Evolutionary conservation across 2,113 vertebrate genomes (phyloP), one percentile per base, ranked within the genome.

Genomic region (Larimichthys crocea): DNA sequence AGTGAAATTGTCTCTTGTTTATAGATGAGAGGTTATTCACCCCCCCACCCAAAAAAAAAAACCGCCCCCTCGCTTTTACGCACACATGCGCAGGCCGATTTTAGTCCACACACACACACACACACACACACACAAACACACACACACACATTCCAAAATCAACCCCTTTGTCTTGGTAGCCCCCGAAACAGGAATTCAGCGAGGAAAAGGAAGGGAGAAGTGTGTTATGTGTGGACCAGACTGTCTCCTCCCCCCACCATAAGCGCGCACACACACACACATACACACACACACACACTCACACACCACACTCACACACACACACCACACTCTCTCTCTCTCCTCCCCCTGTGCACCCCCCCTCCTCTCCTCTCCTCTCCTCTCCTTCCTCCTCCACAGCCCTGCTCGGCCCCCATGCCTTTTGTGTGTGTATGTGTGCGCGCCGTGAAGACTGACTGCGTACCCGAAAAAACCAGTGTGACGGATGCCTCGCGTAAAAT

Each of bases 211-310:
- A 59, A n/a, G 52, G 31, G 66, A 63, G 60, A 56, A 67, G 65
- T 56, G 80, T 42, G 80, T 48, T 46, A 11, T 85, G 87, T 86
- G 79, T 82, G 84, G 89, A 90, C 82, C 91, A 93, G 92, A 92
- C 93, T 90, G 91, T 92, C 92, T 93, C 93, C 91, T 92, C 93
- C 93, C 92, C 92, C 93, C 66, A 84, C 76, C 83, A 82, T 83
- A 84, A 77, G 35, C 81, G 48, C 87, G 77, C 68, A 77, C 90
- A 83, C 74, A 35, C 35, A 35, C 29, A 31, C 29, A 29, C 29
- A 29, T 3, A 29, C 29, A 29, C 29, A 76, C 90, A 83, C 76
- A 5, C 29, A 31, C 29, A 31, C 29, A 29, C 29, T n/a, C n/a
- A n/a, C 31, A 31, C 29, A 31, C 29, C 29, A 31, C 31, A 31